Evolutionary conservation across 2,113 vertebrate genomes (phyloP), one percentile per base, ranked within the genome.

Genomic region (Stigmatopora argus): DNA sequence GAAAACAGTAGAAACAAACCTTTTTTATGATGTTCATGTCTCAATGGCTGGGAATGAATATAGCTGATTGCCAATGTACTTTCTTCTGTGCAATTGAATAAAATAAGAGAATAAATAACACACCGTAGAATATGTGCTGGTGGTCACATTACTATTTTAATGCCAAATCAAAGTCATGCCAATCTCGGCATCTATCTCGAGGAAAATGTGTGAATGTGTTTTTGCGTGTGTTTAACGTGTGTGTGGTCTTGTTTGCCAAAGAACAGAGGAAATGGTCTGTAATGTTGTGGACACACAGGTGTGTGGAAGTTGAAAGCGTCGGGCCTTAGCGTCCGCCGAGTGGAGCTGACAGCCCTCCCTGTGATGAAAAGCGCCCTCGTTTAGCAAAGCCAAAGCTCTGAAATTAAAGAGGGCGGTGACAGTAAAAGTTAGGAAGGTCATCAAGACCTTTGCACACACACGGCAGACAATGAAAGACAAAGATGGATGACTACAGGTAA

Each of bases 361-460:
- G 76, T 80, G 85, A 73, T 89, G 89, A 91, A 86, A 93, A 81
- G 77, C 18, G 72, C 70, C 65, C 71, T 83, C 69, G 81, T 90
- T 90, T 87, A 75, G 82, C 80, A 52, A 74, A 59, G 75, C 74
- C 59, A 77, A 83, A 73, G 73, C 73, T 67, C 65, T 78, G 81
- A 83, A 84, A 88, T 90, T 83, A 91, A 82, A 92, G 86, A 85
- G 85, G 87, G 90, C 59, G 92, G 90, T 93, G 93, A 94, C 90
- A 93, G 91, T 87, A 65, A 62, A 81, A 78, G 85, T 69, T 73
- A 60, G 72, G 71, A 75, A 76, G 77, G 66, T 76, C 64, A 63
- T 70, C 65, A 59, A 53, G 67, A 61, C 77, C 46, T 70, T 77
- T 65, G 71, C 82, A 75, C 53, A 83, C 81, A 91, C 80, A 85